Conservation (phyloP, 1,140 invertebrate species). For the Trinorchestia longiramus region DNA sequence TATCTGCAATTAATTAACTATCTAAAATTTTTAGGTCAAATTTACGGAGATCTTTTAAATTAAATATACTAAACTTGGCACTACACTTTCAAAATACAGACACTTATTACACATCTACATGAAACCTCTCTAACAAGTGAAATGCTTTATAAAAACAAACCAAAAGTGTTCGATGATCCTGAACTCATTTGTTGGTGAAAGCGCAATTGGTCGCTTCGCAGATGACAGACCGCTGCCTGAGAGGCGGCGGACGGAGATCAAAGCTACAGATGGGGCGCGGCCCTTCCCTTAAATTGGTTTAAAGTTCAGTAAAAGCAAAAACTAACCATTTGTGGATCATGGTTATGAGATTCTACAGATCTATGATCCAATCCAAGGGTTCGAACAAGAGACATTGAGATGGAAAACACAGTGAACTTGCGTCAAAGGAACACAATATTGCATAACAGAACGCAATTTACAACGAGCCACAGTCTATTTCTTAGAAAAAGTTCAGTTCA, state of each 20-base stretch:
- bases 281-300: constrained; percentile 49
- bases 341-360: constrained; percentile 1
- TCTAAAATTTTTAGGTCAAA: too few species aligned
- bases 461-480: background rate
- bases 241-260: background rate
- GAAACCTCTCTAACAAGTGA: background rate
- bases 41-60: too few species aligned
- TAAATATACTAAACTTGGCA: too few species aligned
- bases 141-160: background rate
- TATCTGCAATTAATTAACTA: too few species aligned
- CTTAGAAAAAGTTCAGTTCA: background rate
- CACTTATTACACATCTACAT: background rate
- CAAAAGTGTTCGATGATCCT: background rate
- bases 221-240: background rate
- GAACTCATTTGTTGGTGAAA: background rate
- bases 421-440: background rate
- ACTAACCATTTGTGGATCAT: background rate
- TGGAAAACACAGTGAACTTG: background rate
- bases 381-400: background rate
- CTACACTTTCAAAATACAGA: background rate
- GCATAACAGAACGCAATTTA: background rate
- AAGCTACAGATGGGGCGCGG: background rate
- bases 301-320: constrained; percentile 45
- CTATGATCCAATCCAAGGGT: constrained; percentile 26
- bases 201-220: background rate